Evolutionary conservation across 2,888 invertebrate species (phyloP).

Genomic region (Drosophila aldrichi): DNA sequence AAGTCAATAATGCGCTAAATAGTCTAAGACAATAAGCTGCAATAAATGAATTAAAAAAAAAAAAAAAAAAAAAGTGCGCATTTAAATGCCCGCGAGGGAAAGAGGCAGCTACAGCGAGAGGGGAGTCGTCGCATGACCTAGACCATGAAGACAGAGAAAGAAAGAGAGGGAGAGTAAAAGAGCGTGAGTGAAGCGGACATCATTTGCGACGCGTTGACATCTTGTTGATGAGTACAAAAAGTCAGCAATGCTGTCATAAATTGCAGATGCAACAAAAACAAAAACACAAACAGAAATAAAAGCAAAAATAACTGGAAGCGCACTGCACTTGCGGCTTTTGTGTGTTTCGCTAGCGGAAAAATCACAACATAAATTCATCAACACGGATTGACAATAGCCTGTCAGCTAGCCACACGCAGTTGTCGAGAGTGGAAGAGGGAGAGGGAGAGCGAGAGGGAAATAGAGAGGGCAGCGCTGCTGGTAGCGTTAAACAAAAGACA

Average conservation of each 20-base stretch:
- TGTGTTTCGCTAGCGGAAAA: slow-evolving; percentile 50
- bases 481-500: slow-evolving; percentile 73
- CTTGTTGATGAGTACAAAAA: slow-evolving; percentile 54
- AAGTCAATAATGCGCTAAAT: too few species aligned
- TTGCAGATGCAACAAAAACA: slow-evolving; percentile 28
- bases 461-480: slow-evolving; percentile 1
- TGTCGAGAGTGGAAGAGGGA: neutral
- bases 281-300: neutral
- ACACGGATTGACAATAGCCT: slow-evolving; percentile 68
- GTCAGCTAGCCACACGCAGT: slow-evolving; percentile 35
- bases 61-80: slow-evolving; percentile 39
- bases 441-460: neutral
- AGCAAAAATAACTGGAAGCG: neutral
- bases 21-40: too few species aligned
- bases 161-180: neutral
- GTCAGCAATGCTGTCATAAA: slow-evolving; percentile 59
- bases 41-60: too few species aligned
- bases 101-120: neutral
- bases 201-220: slow-evolving; percentile 70
- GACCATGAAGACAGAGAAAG: slow-evolving; percentile 46
- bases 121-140: slow-evolving; percentile 48
- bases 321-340: slow-evolving; percentile 44
- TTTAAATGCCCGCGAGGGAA: slow-evolving; percentile 6
- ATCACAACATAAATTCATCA: slow-evolving; percentile 74
- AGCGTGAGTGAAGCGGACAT: slow-evolving; percentile 45